A percentile compares a stretch with the other conserved stretches of the same genome.
Evolutionary conservation across 2,888 invertebrate species (phyloP).

Genomic region (Chaitophorus viminalis): DNA sequence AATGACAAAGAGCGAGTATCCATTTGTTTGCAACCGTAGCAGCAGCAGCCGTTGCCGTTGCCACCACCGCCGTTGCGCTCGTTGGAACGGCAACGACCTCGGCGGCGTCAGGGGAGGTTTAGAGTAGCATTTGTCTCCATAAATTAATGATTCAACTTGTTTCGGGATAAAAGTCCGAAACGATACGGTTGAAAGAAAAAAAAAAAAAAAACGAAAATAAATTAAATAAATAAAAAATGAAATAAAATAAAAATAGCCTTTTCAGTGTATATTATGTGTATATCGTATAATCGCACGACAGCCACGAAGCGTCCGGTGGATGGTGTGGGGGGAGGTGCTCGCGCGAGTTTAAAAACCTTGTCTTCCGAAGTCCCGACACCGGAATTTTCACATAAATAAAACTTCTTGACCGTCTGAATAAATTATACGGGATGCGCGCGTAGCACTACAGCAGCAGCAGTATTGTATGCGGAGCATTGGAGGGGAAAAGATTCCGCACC

Average conservation of each 20-base stretch:
- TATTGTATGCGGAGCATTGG: not conserved
- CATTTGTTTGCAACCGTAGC: constrained; percentile 34
- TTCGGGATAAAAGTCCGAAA: not conserved
- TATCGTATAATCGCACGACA: not conserved
- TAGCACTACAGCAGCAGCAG: too few relatives aligned
- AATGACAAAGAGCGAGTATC: constrained; percentile 37
- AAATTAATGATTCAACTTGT: constrained; percentile 51
- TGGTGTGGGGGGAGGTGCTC: not conserved
- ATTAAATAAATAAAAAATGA: not conserved
- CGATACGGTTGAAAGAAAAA: not conserved
- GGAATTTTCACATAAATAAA: constrained; percentile 58
- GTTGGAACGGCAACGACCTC: not conserved
- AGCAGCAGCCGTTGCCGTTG: too few relatives aligned
- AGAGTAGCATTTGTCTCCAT: constrained; percentile 34
- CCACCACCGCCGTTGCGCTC: too few relatives aligned
- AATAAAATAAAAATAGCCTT: not conserved
- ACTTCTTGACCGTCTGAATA: constrained; percentile 60
- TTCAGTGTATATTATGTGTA: not conserved
- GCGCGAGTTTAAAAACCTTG: constrained; percentile 17
- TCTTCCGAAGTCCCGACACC: constrained; percentile 27
- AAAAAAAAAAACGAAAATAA: not conserved
- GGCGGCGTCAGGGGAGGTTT: not conserved
- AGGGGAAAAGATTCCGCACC: constrained; percentile 11
- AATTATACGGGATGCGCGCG: constrained; percentile 20
- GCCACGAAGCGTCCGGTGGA: not conserved